phyloP scores from a whole-genome alignment of 2,113 vertebrate species.

The Colaptes auratus region DNA sequence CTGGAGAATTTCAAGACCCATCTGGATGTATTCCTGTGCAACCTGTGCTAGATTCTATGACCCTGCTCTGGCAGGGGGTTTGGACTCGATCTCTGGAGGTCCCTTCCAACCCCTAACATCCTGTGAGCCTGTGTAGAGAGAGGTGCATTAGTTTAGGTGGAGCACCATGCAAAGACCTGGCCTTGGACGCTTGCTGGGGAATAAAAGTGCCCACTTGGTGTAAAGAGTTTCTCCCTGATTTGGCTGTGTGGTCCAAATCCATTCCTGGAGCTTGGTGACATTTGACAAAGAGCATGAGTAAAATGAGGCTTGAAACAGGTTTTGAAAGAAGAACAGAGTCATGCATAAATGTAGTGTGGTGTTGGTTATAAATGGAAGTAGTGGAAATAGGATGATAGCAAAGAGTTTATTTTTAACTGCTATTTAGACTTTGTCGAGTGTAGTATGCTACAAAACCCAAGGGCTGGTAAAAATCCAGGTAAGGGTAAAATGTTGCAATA shows the following conservation, averaged over 20 bases:
- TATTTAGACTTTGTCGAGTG: conserved; percentile 15
- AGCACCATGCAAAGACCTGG: not conserved
- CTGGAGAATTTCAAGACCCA: too few species aligned
- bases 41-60: too few species aligned
- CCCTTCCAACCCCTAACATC: too few species aligned
- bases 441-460: not conserved
- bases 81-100: too few species aligned
- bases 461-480: not conserved
- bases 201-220: not conserved
- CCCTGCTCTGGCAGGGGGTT: too few species aligned
- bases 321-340: not conserved
- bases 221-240: not conserved
- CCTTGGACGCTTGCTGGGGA: not conserved
- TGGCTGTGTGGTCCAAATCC: not conserved
- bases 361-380: conserved; percentile 21
- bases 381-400: not conserved
- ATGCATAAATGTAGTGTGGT: conserved; percentile 23
- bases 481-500: conserved; percentile 1
- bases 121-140: not conserved
- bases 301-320: not conserved
- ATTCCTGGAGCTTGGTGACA: not conserved
- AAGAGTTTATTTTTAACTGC: conserved; percentile 25
- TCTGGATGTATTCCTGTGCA: too few species aligned
- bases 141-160: not conserved
- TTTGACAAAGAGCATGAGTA: not conserved